phyloP scores from a whole-genome alignment of 1,140 invertebrate species.

The Hyphantria cunea region DNA sequence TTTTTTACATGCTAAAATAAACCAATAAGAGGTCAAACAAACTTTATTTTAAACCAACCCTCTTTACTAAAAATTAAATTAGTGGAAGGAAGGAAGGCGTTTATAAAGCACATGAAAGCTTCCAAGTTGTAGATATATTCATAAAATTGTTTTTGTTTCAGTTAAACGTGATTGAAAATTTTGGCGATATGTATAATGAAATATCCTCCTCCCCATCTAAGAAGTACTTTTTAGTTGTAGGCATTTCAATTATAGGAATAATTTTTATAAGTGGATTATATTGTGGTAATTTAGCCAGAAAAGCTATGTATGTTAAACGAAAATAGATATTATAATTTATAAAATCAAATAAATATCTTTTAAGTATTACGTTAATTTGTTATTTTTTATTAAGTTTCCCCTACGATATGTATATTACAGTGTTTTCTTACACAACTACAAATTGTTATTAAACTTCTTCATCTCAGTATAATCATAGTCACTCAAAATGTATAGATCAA shows the following conservation, averaged over 20 bases:
- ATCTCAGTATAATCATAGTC: too few relatives aligned
- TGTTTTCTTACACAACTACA: too few relatives aligned
- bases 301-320: constrained; percentile 87
- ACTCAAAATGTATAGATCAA: too few relatives aligned
- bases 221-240: constrained; percentile 89
- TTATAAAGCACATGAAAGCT: too few relatives aligned
- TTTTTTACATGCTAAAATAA: too few relatives aligned
- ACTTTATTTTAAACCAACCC: too few relatives aligned
- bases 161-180: constrained; percentile 81
- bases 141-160: constrained; percentile 46
- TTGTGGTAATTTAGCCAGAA: constrained; percentile 90
- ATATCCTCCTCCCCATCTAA: constrained; percentile 87
- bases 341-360: constrained; percentile 29
- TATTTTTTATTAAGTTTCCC: constrained; percentile 18
- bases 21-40: too few relatives aligned
- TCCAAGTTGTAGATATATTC: too few relatives aligned
- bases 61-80: too few relatives aligned
- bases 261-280: constrained; percentile 93
- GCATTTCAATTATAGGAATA: constrained; percentile 86
- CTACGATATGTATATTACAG: too few relatives aligned
- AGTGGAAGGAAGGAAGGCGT: too few relatives aligned
- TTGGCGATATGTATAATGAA: constrained; percentile 87
- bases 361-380: constrained; percentile 6
- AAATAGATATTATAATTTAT: constrained; percentile 78
- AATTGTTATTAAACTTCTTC: too few relatives aligned